Evolutionary conservation across 2,888 invertebrate species (phyloP).

Genomic region (Dicyrtoma fusca): DNA sequence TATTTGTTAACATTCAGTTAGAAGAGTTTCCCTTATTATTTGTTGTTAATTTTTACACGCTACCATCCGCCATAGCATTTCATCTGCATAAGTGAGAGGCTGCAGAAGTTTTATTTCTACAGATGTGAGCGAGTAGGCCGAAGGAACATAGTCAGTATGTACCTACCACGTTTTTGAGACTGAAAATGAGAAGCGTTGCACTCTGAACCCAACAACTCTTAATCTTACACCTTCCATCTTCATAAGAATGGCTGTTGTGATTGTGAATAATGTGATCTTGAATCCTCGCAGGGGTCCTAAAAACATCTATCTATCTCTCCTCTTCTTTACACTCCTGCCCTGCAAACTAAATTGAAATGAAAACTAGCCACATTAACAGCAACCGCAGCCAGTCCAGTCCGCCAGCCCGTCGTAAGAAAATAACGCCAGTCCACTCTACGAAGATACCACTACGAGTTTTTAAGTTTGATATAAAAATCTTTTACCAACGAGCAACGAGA

Average conservation of each 20-base stretch:
- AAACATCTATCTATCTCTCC: neutral
- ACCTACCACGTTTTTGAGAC: no score
- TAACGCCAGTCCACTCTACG: neutral
- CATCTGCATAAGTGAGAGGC: no score
- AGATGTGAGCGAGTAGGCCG: no score
- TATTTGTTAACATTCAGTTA: no score
- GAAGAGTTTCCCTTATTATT: no score
- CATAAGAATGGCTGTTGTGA: slow-evolving; percentile 36
- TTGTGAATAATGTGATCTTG: slow-evolving; percentile 47
- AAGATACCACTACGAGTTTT: no score
- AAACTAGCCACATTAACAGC: neutral
- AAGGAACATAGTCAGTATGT: no score
- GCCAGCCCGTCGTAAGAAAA: neutral
- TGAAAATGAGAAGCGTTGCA: slow-evolving; percentile 27
- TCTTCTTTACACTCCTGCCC: neutral
- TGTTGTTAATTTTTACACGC: no score
- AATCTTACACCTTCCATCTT: slow-evolving; percentile 36
- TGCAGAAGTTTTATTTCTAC: no score
- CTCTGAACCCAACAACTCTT: slow-evolving; percentile 35
- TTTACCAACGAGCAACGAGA: slow-evolving; percentile 26
- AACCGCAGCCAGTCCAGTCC: neutral
- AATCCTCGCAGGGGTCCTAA: slow-evolving; percentile 45
- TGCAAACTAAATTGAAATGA: no score
- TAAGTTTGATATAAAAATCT: slow-evolving; percentile 4
- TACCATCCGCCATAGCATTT: no score